Evolutionary conservation across 2,888 invertebrate genomes (phyloP), one percentile per base, ranked within the genome.

Genomic region (Pandemis corylana): DNA sequence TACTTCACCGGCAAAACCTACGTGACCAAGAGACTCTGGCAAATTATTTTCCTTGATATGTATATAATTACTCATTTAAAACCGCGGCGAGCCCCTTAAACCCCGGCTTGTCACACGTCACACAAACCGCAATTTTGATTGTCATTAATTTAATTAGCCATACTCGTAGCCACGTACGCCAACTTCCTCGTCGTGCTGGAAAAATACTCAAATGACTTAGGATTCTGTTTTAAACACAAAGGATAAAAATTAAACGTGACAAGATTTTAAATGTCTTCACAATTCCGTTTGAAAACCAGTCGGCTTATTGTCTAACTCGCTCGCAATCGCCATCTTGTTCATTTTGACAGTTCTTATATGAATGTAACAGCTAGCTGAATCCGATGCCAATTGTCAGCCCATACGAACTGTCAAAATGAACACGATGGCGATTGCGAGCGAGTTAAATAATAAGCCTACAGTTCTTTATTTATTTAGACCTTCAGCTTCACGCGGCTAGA

Each of bases 71-170:
- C 20, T 59, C 59, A 59, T 59, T 28, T 28, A 0, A 28, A 56
- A 28, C 63, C 12, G 12, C 44, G 64, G 3, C 64, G 13, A 64
- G 65, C 65, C 49, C 36, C 49, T 65, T 5, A 13, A 65, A 44
- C 36, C 49, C 65, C 65, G 28, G 7, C 7, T 10, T 49, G 65
- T 65, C 65, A 65, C 36, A 28, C 65, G 28, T 28, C 65, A 49
- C 13, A 49, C 28, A 20, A 49, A 65, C 65, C 65, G 28, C 46
- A 65, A 20, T 13, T 44, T 46, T 13, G 28, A 46, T 12, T 20
- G 46, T 6, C 4, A 36, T 36, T 36, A 36, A 36, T 36, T 36
- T 36, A 36, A 36, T 36, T 36, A 36, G 28, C 28, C 28, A 36
- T 36, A 5, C n/a, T 36, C 20, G 7, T 7, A 28, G 36, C 5